phyloP scores from a whole-genome alignment of 35 echinoderm and acorn worm species.

The Stichopus chloronotus region DNA sequence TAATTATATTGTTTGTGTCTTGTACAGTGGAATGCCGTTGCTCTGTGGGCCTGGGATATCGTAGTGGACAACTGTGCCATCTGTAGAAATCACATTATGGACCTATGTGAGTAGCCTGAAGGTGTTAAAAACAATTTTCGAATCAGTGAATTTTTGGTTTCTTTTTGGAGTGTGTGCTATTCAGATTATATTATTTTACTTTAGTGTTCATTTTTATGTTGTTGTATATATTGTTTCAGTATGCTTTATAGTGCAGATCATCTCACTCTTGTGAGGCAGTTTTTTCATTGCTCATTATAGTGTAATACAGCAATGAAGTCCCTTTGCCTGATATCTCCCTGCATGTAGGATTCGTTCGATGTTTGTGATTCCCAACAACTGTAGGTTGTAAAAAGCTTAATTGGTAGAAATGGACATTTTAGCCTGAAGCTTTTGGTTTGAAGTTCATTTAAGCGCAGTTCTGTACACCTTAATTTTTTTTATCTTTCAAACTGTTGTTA shows the following conservation, averaged over 20 bases:
- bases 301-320: too few species aligned
- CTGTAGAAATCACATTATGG: conserved; percentile 99
- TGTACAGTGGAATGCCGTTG: conserved; percentile 99
- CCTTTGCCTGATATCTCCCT: too few species aligned
- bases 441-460: too few species aligned
- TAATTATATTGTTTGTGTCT: conserved; percentile 21
- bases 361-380: too few species aligned
- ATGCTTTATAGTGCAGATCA: background rate
- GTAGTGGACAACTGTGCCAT: conserved; percentile 99
- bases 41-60: conserved; percentile 99
- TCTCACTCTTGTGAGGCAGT: too few species aligned
- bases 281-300: too few species aligned
- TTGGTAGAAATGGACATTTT: too few species aligned
- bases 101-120: conserved; percentile 81
- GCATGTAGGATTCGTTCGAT: too few species aligned
- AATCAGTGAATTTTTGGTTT: background rate
- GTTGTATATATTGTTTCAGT: background rate
- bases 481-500: too few species aligned
- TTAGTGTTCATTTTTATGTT: conserved; percentile 21
- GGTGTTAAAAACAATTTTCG: background rate
- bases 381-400: too few species aligned
- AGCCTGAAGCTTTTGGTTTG: too few species aligned
- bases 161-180: background rate
- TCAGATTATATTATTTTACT: background rate
- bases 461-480: too few species aligned